A percentile compares a stretch with the other conserved stretches of the same genome.
Evolutionary conservation across 2,797 vertebrate genomes (phyloP).

Genomic region (Carapus acus): DNA sequence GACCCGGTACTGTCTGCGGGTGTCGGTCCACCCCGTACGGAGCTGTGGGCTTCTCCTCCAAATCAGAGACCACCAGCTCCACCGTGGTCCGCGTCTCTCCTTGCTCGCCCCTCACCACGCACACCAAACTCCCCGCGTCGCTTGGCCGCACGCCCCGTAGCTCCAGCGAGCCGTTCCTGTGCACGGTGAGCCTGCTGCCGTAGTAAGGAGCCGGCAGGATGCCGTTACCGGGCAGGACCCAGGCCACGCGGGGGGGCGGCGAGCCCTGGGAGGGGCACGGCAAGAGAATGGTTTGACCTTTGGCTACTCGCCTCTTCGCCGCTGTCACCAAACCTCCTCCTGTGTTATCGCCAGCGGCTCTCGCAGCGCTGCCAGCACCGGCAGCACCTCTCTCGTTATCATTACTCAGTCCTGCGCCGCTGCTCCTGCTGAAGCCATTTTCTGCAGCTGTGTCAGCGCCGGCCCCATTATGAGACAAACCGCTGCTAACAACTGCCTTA

Average conservation of each 20-base stretch:
- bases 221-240: slow-evolving; percentile 86
- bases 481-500: slow-evolving; percentile 24
- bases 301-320: slow-evolving; percentile 67
- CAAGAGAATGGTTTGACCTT: slow-evolving; percentile 76
- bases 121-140: slow-evolving; percentile 77
- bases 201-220: slow-evolving; percentile 85
- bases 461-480: slow-evolving; percentile 27
- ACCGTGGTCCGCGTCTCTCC: slow-evolving; percentile 78
- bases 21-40: slow-evolving; percentile 56
- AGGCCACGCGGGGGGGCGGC: slow-evolving; percentile 75
- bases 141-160: slow-evolving; percentile 69
- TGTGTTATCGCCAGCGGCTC: slow-evolving; percentile 18
- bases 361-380: slow-evolving; percentile 3
- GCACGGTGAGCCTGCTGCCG: slow-evolving; percentile 81
- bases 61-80: slow-evolving; percentile 72
- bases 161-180: slow-evolving; percentile 86
- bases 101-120: slow-evolving; percentile 79
- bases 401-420: slow-evolving; percentile 11
- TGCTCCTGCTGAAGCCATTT: slow-evolving; percentile 30
- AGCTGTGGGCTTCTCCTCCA: slow-evolving; percentile 63
- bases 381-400: slow-evolving; percentile 20
- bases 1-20: slow-evolving; percentile 17
- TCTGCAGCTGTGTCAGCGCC: slow-evolving; percentile 22
- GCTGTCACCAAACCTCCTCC: slow-evolving; percentile 30
- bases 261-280: slow-evolving; percentile 80